phyloP scores from a whole-genome alignment of 2,797 vertebrate genomes.

The Monodelphis domestica region DNA sequence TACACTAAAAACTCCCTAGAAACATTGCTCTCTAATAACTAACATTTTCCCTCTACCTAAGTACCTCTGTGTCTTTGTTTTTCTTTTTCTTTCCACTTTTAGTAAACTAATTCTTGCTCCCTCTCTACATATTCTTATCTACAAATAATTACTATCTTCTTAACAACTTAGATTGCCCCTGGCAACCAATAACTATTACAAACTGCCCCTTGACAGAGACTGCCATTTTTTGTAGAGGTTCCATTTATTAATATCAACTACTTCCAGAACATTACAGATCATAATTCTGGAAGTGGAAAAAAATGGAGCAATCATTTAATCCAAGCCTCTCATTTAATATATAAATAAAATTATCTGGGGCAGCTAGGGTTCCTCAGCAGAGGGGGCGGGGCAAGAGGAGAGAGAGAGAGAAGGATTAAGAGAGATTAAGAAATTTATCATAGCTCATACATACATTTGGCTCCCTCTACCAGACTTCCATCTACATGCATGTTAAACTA shows the following conservation, averaged over 20 bases:
- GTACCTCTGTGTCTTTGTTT: neutral
- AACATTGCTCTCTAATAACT: neutral
- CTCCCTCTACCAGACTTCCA: too few species aligned
- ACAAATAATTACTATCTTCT: neutral
- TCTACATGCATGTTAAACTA: too few species aligned
- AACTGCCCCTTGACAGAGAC: neutral
- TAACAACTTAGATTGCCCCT: neutral
- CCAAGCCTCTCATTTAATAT: too few species aligned
- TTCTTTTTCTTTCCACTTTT: neutral
- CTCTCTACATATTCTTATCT: neutral
- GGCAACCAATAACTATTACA: neutral
- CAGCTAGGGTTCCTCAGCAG: too few species aligned
- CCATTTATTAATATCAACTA: neutral
- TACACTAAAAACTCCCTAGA: neutral
- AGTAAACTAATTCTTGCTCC: neutral
- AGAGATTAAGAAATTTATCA: neutral
- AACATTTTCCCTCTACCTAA: neutral
- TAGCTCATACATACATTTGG: too few species aligned
- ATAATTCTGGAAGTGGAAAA: neutral
- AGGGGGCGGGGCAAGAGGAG: too few species aligned
- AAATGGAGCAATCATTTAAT: neutral
- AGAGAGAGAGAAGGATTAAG: too few species aligned
- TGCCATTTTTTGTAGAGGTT: neutral
- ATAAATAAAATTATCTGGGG: too few species aligned
- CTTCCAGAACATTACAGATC: neutral